Evolutionary conservation across 1,140 invertebrate genomes (phyloP), one percentile per base, ranked within the genome.

Genomic region (Heliconius melpomene): DNA sequence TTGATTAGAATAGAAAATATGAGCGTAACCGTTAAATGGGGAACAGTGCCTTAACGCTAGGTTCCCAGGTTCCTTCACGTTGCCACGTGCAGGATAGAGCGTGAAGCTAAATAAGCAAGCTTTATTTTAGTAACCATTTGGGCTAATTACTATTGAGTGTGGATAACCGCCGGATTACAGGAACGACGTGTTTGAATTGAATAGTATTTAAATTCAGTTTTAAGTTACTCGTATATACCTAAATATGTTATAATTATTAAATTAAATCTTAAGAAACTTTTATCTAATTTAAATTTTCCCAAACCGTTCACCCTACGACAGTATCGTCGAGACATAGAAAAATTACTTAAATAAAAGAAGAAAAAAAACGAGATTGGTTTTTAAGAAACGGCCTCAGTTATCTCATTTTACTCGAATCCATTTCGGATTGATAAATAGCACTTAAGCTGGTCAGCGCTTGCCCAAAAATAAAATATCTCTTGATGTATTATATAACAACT

Each of bases 401-500:
- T 80, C 77, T 74, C 76, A 85, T 76, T 83, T 82, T 40, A 82
- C 77, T 79, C 79, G 78, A 74, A 83, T 79, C 83, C 84, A 89
- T 88, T 89, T 86, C 79, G 79, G 83, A 84, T 79, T 87, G 86
- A 91, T 90, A 90, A 88, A 89, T 82, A 87, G 85, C 87, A 87
- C 84, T 86, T 91, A 90, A 90, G 90, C 86, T 86, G 87, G 87
- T 90, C 89, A 89, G 83, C 60, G 60, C 85, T 74, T 86, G 92
- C 89, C 86, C 89, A 90, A 66, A 46, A 83, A 93, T 92, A 92
- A 91, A 92, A 91, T 88, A 87, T 84, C 50, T 85, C 81, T 78
- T 87, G 88, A 90, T 86, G 84, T 90, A 90, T 92, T 90, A 89
- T 89, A 90, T 91, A 88, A 89, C 84, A 86, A 82, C 85, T 82